These are phyloP conservation scores for Dioctria linearis DNA, from an alignment of 2,888 invertebrate genomes.

Conservation along the genomic window DNA sequence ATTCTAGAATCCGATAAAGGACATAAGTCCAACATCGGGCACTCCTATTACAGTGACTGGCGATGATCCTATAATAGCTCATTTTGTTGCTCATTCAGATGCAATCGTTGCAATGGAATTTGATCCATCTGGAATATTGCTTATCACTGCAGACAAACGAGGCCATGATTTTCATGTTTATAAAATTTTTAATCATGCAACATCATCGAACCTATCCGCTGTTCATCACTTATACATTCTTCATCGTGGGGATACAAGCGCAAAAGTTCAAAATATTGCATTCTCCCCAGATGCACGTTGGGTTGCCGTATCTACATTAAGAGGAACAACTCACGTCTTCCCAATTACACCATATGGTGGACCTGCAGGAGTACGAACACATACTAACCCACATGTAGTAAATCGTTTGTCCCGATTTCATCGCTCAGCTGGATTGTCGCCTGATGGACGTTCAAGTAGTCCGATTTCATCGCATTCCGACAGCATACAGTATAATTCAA, in stretches of 20 bases:
- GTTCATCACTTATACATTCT: constrained; percentile 96
- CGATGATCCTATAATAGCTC: constrained; percentile 85
- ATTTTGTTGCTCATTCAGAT: constrained; percentile 90
- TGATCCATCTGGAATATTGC: constrained; percentile 90
- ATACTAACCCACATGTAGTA: constrained; percentile 93
- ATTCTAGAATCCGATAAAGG: constrained; percentile 67
- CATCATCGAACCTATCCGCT: constrained; percentile 87
- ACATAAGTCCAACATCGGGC: constrained; percentile 69
- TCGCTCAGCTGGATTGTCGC: constrained; percentile 91
- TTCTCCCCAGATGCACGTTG: constrained; percentile 96
- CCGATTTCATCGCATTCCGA: constrained; percentile 73
- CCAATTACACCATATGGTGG: constrained; percentile 98
- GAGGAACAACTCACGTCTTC: constrained; percentile 98
- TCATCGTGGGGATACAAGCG: constrained; percentile 96
- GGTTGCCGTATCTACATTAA: constrained; percentile 95
- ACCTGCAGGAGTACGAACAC: constrained; percentile 90
- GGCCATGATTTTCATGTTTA: constrained; percentile 98
- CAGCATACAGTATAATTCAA: constrained; percentile 69
- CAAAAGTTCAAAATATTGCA: constrained; percentile 93
- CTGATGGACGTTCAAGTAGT: constrained; percentile 81
- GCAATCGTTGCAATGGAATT: constrained; percentile 92
- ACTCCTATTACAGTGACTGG: constrained; percentile 69
- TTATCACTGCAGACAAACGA: constrained; percentile 91
- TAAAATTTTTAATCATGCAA: constrained; percentile 92
- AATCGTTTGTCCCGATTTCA: constrained; percentile 96